Evolutionary conservation across 2,888 invertebrate species (phyloP), one percentile per base, ranked within the genome.

Genomic region (Lasioglossum calceatum): DNA sequence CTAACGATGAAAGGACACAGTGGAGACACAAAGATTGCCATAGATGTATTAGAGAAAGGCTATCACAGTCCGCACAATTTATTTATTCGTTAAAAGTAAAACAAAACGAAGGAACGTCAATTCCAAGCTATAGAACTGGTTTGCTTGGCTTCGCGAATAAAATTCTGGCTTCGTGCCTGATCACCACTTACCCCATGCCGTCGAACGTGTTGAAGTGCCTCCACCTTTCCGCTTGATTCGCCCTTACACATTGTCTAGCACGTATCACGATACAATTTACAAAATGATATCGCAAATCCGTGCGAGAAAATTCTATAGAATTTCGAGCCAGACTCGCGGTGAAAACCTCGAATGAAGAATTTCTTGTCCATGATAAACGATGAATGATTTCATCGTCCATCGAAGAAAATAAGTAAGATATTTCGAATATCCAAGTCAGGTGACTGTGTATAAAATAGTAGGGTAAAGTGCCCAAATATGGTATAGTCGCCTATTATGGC

Each of bases 101-200:
- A 76, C 42, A 58, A 27, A 61, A 19, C 42, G n/a, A 7, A 27
- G 44, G 4, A 32, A 23, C 4, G 27, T 61, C 61, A 23, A 58
- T 14, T 44, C 23, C 19, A 44, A 32, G 14, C 19, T 58, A 32
- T 77, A 32, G 14, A 32, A 3, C 36, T 23, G 23, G 19, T 50
- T 70, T 76, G 42, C 42, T 70, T 76, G 39, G 12, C 32, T 71
- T 42, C 42, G 23, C 70, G n/a, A 81, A 81, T 81, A 76, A 70
- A 81, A 81, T 81, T 67, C 77, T 81, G 81, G 76, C 81, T 76
- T 67, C 81, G 54, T 76, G 81, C 70, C 70, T 76, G 76, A 81
- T 76, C 54, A 54, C 42, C 39, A 54, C n/a, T 81, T 39, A 54
- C 42, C 32, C 67, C 67, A 76, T 76, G 67, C 76, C 70, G 32